Base-by-base conservation (phyloP, 1,140 invertebrate genomes). In the Wiebesia pumilae region DNA sequence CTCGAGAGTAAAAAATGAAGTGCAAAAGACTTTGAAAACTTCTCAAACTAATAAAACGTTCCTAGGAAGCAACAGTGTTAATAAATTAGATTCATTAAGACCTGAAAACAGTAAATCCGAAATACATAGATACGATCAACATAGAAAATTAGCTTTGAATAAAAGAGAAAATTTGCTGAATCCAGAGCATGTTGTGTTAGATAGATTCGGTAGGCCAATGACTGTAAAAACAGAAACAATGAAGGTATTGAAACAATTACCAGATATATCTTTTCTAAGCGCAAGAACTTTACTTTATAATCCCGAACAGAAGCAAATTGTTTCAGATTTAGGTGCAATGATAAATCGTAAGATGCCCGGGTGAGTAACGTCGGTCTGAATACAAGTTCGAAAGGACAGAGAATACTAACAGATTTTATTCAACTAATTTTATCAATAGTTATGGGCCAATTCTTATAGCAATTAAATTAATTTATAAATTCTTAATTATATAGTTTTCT, bases 281-380 rank as follows among this genome's bases (percentile, higher is more conserved):
- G 93, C 93, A 12, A 90, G 92, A 90, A 93, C 92, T 78, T 87
- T 94, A 43, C 88, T 94, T 85, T 92, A 90, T 73, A 93, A 93
- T 89, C 92, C 93, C 14, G 93, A 94, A 71, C 91, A 94, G 43
- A 93, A 92, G 62, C 92, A 93, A 69, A 91, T 94, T 33, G 89
- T 93, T 85, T 91, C 90, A 58, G 93, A 94, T 87, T 87, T 94
- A n/a, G 93, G 93, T 87, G 92, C 93, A 81, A 91, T 93, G 91
- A 93, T 93, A 86, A 94, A 93, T 92, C 90, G 93, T 69, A 94
- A 94, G 81, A 94, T 94, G 93, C 93, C 93, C 40, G 93, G 93
- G 89, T 94, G 93, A 94, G 93, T 94, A 92, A 93, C 92, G 87
- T 93, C 92, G 92, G 93, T 94, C 93, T 94, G 93, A 93, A 93